These are phyloP conservation scores for Melanogrammus aeglefinus DNA, from an alignment of 2,797 vertebrate species.

Conservation along the genomic window DNA sequence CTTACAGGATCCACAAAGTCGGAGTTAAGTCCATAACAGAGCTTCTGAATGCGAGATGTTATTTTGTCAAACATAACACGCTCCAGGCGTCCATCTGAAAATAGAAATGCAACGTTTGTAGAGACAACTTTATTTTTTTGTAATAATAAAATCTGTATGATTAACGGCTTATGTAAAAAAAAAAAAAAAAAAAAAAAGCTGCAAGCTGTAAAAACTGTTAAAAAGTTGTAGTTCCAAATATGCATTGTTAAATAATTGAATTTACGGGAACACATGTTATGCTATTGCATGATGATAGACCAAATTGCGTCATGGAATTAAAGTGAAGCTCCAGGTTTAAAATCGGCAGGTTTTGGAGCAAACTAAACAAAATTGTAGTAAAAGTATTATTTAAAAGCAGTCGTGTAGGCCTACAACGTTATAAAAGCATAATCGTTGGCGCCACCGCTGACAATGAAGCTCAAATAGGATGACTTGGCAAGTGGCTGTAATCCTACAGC, in stretches of 20 bases:
- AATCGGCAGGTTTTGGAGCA: neutral
- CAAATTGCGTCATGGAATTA: neutral
- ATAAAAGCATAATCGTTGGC: neutral
- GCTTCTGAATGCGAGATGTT: conserved; percentile 94
- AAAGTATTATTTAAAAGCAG: neutral
- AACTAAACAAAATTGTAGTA: neutral
- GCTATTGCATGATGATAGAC: neutral
- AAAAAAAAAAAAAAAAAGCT: neutral
- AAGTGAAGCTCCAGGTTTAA: neutral
- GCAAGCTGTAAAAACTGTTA: neutral
- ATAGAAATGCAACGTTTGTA: conserved; percentile 14
- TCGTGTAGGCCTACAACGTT: neutral
- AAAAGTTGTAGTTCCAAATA: neutral
- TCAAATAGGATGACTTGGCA: neutral
- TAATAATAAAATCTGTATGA: neutral
- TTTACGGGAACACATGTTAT: too few relatives aligned
- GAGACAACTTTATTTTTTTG: neutral
- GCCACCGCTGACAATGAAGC: neutral
- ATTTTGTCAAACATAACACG: conserved; percentile 96
- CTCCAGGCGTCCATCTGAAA: conserved; percentile 88
- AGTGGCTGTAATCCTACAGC: neutral
- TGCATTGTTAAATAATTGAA: neutral
- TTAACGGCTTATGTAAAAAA: neutral
- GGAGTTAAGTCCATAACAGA: conserved; percentile 92
- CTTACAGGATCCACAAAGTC: conserved; percentile 90